phyloP scores from a whole-genome alignment of 2,888 invertebrate genomes.

The Lapara coniferarum region DNA sequence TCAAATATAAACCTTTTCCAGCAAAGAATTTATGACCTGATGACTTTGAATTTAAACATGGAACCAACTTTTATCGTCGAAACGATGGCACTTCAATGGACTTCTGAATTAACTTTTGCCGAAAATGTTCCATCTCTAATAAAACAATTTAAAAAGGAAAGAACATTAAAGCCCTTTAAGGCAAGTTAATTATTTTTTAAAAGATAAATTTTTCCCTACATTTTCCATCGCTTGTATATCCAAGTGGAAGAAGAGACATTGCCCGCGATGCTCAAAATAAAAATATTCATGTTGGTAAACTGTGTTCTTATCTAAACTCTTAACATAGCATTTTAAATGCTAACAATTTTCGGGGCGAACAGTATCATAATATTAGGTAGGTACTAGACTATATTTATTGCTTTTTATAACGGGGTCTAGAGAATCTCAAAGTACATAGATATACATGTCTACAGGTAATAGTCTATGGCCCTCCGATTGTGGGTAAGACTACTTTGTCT shows the following conservation, averaged over 20 bases:
- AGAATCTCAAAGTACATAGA: too few relatives aligned
- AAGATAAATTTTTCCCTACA: too few relatives aligned
- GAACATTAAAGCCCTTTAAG: constrained; percentile 84
- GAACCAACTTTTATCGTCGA: constrained; percentile 83
- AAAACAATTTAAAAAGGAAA: constrained; percentile 77
- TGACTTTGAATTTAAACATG: constrained; percentile 84
- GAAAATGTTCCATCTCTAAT: constrained; percentile 74
- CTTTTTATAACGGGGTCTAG: too few relatives aligned
- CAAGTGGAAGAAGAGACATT: too few relatives aligned
- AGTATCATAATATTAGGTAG: too few relatives aligned
- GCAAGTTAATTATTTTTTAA: constrained; percentile 40
- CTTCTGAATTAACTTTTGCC: constrained; percentile 77
- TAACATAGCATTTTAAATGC: too few relatives aligned
- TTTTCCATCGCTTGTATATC: too few relatives aligned
- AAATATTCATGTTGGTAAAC: too few relatives aligned
- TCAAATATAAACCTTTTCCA: constrained; percentile 48
- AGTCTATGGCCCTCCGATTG: constrained; percentile 86
- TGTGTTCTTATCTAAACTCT: too few relatives aligned
- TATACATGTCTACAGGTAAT: constrained; percentile 57
- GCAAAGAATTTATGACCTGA: constrained; percentile 83
- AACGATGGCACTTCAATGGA: constrained; percentile 79
- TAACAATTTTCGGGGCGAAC: too few relatives aligned
- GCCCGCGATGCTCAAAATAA: too few relatives aligned
- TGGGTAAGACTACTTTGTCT: constrained; percentile 85
- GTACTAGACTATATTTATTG: too few relatives aligned